Percentiles rank a stretch among this genome's conserved stretches.
These are phyloP conservation scores for Nesogale talazaci DNA, from an alignment of 2,113 vertebrate genomes.

Conservation along the genomic window DNA sequence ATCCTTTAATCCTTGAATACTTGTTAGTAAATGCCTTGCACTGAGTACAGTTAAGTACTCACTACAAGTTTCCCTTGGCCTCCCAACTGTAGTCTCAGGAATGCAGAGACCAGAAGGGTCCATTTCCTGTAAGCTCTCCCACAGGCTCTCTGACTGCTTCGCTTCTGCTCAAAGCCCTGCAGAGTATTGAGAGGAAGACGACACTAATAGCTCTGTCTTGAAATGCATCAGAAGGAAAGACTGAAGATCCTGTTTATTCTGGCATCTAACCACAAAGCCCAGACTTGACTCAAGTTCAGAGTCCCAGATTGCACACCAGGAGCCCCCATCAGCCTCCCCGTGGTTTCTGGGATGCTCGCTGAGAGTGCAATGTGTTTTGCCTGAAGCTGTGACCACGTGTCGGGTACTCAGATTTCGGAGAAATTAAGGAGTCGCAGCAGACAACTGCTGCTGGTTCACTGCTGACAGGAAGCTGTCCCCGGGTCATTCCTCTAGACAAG, in stretches of 20 bases:
- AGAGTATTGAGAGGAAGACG: not conserved
- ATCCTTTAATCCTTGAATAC: not conserved
- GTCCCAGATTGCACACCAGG: slow-evolving; percentile 66
- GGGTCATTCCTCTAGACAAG: slow-evolving; percentile 21
- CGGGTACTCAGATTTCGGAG: slow-evolving; percentile 54
- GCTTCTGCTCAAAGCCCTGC: not conserved
- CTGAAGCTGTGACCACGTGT: slow-evolving; percentile 55
- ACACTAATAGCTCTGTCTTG: not conserved
- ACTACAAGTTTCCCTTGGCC: not conserved
- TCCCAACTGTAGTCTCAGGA: not conserved
- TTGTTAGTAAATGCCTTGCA: not conserved
- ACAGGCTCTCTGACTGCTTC: not conserved
- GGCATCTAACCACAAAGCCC: slow-evolving; percentile 68
- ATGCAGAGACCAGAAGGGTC: not conserved
- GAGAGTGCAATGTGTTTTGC: slow-evolving; percentile 66
- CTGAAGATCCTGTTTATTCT: slow-evolving; percentile 45
- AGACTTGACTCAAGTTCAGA: slow-evolving; percentile 44
- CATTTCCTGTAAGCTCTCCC: not conserved
- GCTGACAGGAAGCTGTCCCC: slow-evolving; percentile 52
- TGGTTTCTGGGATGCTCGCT: slow-evolving; percentile 42
- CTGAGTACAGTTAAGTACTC: not conserved
- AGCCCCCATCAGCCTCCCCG: slow-evolving; percentile 41
- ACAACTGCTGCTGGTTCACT: slow-evolving; percentile 65
- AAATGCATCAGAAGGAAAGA: slow-evolving; percentile 7
- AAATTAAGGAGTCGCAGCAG: slow-evolving; percentile 69